phyloP scores from a whole-genome alignment of 2,797 vertebrate species.

The Ataeniobius toweri region DNA sequence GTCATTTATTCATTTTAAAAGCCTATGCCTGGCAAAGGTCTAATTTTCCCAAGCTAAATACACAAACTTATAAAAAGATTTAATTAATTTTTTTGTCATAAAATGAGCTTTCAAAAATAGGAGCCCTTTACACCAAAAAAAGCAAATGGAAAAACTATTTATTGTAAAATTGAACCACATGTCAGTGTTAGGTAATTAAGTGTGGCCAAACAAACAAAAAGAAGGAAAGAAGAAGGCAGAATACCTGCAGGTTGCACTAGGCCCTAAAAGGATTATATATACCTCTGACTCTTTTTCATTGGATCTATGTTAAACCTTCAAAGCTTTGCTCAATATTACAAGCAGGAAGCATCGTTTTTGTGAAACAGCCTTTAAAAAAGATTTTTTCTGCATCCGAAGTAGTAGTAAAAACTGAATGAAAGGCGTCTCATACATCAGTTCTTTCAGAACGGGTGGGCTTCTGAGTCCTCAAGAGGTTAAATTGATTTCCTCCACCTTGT shows the following conservation, averaged over 20 bases:
- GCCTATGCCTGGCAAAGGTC: no score
- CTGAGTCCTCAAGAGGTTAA: conserved; percentile 50
- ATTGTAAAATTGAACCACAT: background rate
- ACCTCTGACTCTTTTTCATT: no score
- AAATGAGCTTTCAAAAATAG: background rate
- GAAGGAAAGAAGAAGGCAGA: background rate
- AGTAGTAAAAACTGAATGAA: background rate
- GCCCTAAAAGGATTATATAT: no score
- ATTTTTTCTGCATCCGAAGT: background rate
- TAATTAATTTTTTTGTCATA: background rate
- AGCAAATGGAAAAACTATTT: background rate
- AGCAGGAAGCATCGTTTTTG: no score
- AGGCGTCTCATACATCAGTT: conserved; percentile 1
- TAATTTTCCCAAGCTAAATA: no score
- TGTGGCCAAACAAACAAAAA: background rate
- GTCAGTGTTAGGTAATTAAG: background rate
- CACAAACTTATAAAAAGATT: background rate
- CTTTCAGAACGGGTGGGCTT: conserved; percentile 14
- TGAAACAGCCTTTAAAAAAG: background rate
- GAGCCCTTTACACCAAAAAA: background rate
- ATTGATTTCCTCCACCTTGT: conserved; percentile 69
- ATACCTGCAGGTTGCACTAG: background rate
- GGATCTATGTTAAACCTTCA: no score
- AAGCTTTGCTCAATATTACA: no score
- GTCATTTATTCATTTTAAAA: no score